Conservation (phyloP, 2,888 invertebrate species). For the Eilema depressum region DNA sequence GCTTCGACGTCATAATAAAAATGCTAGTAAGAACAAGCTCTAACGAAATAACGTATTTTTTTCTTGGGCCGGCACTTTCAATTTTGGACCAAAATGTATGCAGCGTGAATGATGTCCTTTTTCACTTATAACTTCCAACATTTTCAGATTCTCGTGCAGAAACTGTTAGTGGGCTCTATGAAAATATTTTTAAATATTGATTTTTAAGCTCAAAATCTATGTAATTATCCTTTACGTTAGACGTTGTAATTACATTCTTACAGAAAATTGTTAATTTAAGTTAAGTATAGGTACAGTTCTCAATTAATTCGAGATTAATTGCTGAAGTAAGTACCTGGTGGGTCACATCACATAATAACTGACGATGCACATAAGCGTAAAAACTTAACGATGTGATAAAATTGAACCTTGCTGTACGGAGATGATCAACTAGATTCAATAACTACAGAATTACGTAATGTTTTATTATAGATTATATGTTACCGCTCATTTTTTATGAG, state of each 20-base stretch:
- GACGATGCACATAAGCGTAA: not conserved
- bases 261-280: too few relatives aligned
- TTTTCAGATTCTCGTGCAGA: not conserved
- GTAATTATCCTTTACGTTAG: too few relatives aligned
- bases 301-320: not conserved
- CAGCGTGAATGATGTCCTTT: too few relatives aligned
- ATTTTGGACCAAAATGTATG: too few relatives aligned
- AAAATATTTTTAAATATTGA: not conserved
- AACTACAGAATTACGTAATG: not conserved
- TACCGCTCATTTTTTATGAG: not conserved
- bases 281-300: not conserved
- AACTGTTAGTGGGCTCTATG: not conserved
- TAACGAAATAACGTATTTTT: too few relatives aligned
- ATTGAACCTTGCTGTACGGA: not conserved
- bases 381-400: slow-evolving; percentile 12
- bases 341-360: not conserved
- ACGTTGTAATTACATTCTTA: too few relatives aligned
- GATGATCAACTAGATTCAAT: not conserved
- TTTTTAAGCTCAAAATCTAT: too few relatives aligned
- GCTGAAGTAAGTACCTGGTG: not conserved
- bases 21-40: too few relatives aligned
- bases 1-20: too few relatives aligned
- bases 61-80: too few relatives aligned
- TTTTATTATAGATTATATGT: not conserved
- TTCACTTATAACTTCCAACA: too few relatives aligned